These are phyloP conservation scores for Phyto melanocephala DNA, from an alignment of 2,888 invertebrate genomes.

Conservation along the genomic window DNA sequence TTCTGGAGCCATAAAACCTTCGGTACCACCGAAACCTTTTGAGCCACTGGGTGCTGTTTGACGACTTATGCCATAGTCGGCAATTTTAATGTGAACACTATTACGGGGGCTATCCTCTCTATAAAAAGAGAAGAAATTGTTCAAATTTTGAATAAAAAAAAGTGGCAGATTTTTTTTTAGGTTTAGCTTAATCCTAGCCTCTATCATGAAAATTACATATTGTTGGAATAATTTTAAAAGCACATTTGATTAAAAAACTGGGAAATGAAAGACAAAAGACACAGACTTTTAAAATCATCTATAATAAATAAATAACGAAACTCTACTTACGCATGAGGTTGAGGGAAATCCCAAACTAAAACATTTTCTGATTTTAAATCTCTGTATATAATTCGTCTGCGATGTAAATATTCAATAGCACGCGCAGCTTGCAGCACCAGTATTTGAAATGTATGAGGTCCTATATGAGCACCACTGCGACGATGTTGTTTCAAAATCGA, in stretches of 20 bases:
- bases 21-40: conserved; percentile 98
- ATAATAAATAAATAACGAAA: too few relatives aligned
- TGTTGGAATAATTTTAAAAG: too few relatives aligned
- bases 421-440: conserved; percentile 94
- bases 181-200: too few relatives aligned
- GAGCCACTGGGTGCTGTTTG: conserved; percentile 93
- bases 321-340: conserved; percentile 82
- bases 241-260: too few relatives aligned
- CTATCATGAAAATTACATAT: too few relatives aligned
- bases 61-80: conserved; percentile 97
- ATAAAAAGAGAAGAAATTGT: neutral
- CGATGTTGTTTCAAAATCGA: conserved; percentile 90
- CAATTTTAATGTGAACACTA: conserved; percentile 92
- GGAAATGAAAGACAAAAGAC: too few relatives aligned
- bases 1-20: conserved; percentile 99
- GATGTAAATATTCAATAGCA: conserved; percentile 96
- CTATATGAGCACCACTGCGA: conserved; percentile 89
- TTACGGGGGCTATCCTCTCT: conserved; percentile 83
- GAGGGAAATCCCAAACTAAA: conserved; percentile 97
- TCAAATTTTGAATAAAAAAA: neutral
- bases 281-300: too few relatives aligned
- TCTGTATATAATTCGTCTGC: conserved; percentile 92
- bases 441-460: conserved; percentile 89
- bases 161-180: too few relatives aligned
- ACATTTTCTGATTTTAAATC: conserved; percentile 95